Conservation (phyloP, 2,797 vertebrate species). For the Triplophysa bombifrons region DNA sequence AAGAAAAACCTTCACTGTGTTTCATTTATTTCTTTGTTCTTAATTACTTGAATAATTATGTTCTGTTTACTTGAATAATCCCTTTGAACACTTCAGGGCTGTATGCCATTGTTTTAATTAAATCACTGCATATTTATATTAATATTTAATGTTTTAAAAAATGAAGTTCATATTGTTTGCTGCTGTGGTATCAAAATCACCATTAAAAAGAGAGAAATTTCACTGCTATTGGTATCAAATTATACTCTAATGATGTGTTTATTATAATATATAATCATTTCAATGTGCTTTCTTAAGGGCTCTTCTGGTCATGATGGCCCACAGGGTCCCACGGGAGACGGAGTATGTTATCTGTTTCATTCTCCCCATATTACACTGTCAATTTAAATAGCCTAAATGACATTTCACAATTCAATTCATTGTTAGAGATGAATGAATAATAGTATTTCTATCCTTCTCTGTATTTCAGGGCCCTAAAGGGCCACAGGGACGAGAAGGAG, state of each 20-base stretch:
- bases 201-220: no score
- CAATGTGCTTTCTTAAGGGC: constrained; percentile 74
- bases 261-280: constrained; percentile 37
- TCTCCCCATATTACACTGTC: constrained; percentile 36
- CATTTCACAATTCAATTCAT: constrained; percentile 39
- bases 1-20: not conserved
- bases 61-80: no score
- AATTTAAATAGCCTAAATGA: constrained; percentile 18
- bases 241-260: constrained; percentile 6
- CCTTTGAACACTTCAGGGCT: not conserved
- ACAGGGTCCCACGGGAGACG: constrained; percentile 82
- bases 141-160: not conserved
- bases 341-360: constrained; percentile 69
- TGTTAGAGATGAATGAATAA: constrained; percentile 20
- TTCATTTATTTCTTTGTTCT: not conserved
- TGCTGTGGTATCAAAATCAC: no score
- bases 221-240: not conserved
- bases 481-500: constrained; percentile 83
- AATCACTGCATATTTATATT: not conserved
- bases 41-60: not conserved
- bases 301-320: constrained; percentile 85
- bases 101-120: not conserved
- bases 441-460: constrained; percentile 25
- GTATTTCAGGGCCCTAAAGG: constrained; percentile 84
- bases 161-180: no score